Percentiles rank a stretch among this genome's conserved stretches.
Conservation (phyloP, 2,113 vertebrate species). For the Struthidea cinerea region DNA sequence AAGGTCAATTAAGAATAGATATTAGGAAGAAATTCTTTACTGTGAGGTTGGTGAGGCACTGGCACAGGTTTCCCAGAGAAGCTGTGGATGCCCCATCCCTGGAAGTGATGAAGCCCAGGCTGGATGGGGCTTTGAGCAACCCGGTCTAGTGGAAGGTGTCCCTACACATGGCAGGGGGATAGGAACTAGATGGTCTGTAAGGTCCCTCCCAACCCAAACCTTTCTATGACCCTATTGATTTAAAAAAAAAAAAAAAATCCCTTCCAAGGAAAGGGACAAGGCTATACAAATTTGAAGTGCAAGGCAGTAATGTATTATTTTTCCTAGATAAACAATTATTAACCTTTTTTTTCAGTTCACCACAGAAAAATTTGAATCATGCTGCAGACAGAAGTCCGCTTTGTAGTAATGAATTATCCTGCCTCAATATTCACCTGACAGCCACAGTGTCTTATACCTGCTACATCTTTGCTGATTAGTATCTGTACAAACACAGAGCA, state of each 20-base stretch:
- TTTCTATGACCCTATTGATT: not conserved
- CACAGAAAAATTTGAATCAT: not conserved
- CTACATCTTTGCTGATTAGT: not conserved
- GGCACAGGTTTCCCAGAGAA: not conserved
- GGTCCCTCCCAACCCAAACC: not conserved
- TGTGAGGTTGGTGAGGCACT: not conserved
- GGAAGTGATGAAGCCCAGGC: not conserved
- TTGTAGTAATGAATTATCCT: not conserved
- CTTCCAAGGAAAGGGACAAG: not conserved
- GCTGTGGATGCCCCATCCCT: not conserved
- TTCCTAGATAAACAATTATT: not conserved
- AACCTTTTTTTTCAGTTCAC: not conserved
- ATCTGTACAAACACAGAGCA: not conserved
- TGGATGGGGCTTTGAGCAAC: not conserved
- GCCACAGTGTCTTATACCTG: not conserved
- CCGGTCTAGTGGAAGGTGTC: not conserved
- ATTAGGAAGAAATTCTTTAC: not conserved
- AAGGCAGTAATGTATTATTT: not conserved
- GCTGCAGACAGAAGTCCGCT: not conserved
- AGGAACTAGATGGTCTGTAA: not conserved
- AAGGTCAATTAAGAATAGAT: not conserved
- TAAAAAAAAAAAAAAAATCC: not conserved
- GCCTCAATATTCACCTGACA: not conserved
- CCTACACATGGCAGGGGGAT: not conserved
- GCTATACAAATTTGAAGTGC: not conserved